phyloP scores from a whole-genome alignment of 2,113 vertebrate genomes.

The Rostratula benghalensis region DNA sequence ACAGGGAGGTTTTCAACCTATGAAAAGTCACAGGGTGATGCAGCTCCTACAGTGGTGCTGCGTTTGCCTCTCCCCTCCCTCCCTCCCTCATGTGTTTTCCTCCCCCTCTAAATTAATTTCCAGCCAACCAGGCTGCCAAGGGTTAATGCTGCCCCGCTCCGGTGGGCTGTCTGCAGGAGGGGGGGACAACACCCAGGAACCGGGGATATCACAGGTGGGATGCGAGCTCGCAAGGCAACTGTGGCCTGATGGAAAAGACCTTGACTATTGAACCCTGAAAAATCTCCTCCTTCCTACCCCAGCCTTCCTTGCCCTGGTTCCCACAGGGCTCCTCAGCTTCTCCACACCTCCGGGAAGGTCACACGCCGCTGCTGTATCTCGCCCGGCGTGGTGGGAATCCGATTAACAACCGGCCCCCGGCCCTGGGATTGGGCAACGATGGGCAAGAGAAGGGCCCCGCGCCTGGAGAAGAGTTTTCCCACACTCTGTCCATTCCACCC shows the following conservation, averaged over 20 bases:
- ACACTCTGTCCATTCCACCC: conserved; percentile 71
- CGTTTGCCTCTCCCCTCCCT: background rate
- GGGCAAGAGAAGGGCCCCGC: conserved; percentile 45
- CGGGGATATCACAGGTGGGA: conserved; percentile 53
- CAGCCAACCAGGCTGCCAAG: background rate
- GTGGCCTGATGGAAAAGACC: conserved; percentile 31
- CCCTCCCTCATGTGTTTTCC: fast-evolving
- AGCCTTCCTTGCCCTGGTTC: conserved; percentile 52
- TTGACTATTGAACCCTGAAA: conserved; percentile 66
- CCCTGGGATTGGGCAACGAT: conserved; percentile 35
- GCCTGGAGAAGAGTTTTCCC: conserved; percentile 78
- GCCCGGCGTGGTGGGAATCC: conserved; percentile 50
- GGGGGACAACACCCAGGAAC: fast-evolving
- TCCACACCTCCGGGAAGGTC: conserved; percentile 51
- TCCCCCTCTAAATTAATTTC: background rate
- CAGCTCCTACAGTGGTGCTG: fast-evolving
- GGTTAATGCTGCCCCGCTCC: background rate
- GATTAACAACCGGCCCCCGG: conserved; percentile 56
- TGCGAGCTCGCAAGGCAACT: background rate
- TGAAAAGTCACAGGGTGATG: background rate
- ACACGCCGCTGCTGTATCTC: conserved; percentile 53
- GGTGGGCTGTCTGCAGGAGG: background rate
- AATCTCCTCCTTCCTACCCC: conserved; percentile 16
- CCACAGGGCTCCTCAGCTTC: conserved; percentile 50
- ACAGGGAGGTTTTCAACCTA: background rate